phyloP scores from a whole-genome alignment of 2,113 vertebrate species.

The Stomatorhinus ivindoensis region DNA sequence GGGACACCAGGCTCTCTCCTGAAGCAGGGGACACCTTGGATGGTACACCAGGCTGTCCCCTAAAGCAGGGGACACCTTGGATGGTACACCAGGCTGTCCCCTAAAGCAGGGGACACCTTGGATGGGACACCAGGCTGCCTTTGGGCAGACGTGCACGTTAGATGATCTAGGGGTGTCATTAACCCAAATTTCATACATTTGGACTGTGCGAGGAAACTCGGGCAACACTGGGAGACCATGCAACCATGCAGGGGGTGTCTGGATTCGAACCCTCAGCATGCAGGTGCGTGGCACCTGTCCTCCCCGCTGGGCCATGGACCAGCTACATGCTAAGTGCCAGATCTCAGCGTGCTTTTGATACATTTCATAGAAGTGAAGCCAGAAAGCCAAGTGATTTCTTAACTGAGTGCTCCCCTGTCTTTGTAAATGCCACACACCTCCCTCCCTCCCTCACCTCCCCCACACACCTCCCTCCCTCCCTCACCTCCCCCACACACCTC shows the following conservation, averaged over 20 bases:
- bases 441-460: no score
- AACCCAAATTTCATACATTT: neutral
- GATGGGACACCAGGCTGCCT: neutral
- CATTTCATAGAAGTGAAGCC: neutral
- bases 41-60: neutral
- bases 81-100: neutral
- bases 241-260: neutral
- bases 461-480: no score
- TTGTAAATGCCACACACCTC: neutral
- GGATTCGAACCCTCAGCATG: neutral
- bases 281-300: neutral
- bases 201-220: neutral
- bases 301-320: neutral
- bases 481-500: no score
- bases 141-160: neutral
- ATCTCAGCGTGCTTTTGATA: neutral
- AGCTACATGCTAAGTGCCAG: neutral
- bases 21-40: neutral
- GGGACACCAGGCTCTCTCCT: neutral
- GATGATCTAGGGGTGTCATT: neutral
- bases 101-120: neutral
- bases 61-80: neutral
- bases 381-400: neutral
- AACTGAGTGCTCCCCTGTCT: neutral
- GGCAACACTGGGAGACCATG: neutral